Evolutionary conservation across 2,888 invertebrate species (phyloP).

Genomic region (Trissonchulus sp.): DNA sequence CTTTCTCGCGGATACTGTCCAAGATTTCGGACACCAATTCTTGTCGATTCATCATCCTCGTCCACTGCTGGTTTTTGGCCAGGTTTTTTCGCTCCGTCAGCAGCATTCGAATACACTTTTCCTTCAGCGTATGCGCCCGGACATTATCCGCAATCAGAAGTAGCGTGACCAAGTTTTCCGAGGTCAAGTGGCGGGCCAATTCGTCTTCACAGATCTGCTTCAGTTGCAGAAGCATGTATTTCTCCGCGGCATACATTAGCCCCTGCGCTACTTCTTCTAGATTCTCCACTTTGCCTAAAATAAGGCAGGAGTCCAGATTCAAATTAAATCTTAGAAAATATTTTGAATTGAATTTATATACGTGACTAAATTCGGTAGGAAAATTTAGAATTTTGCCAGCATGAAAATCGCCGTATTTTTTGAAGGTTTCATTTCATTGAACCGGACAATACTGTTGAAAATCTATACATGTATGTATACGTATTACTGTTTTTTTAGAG

Average conservation of each 20-base stretch:
- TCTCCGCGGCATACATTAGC: constrained; percentile 14
- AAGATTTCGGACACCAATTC: constrained; percentile 8
- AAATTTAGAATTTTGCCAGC: no score
- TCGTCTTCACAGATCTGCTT: constrained; percentile 14
- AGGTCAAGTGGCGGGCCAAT: not conserved
- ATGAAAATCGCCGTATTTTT: no score
- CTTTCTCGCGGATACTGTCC: constrained; percentile 2
- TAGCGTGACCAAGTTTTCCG: not conserved
- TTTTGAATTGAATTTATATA: no score
- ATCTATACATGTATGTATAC: no score
- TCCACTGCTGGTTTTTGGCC: not conserved
- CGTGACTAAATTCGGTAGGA: no score
- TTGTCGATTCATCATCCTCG: not conserved
- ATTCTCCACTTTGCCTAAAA: not conserved
- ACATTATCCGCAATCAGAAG: constrained; percentile 7
- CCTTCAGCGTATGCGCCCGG: not conserved
- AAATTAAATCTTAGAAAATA: no score
- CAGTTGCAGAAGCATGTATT: not conserved
- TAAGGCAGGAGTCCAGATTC: no score
- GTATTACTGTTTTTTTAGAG: no score
- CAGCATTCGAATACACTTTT: not conserved
- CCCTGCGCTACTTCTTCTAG: constrained; percentile 17
- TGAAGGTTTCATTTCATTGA: no score
- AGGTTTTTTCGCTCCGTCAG: not conserved
- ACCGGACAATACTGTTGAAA: no score